Percentiles rank a stretch among this genome's conserved stretches.
phyloP scores from a whole-genome alignment of 2,113 vertebrate species.

The Onychostoma macrolepis region DNA sequence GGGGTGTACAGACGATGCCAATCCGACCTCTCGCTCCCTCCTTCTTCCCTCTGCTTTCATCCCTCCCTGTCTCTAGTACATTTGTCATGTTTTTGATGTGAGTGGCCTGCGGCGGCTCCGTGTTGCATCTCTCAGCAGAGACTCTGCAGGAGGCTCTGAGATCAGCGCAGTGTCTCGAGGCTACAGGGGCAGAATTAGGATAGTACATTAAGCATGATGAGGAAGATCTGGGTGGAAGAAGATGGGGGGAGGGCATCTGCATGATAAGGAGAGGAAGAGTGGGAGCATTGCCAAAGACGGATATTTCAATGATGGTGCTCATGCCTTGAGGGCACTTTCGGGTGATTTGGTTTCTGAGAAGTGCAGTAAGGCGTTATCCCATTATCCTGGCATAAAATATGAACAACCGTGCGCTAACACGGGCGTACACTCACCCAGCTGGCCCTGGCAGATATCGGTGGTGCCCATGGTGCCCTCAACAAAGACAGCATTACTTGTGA shows the following conservation, averaged over 20 bases:
- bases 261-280: constrained; percentile 46
- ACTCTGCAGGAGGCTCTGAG: constrained; percentile 46
- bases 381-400: constrained; percentile 48
- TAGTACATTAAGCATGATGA: constrained; percentile 50
- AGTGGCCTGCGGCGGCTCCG: constrained; percentile 47
- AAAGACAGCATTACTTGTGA: constrained; percentile 73
- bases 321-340: constrained; percentile 40
- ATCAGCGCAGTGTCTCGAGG: constrained; percentile 49
- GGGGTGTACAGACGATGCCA: constrained; percentile 46
- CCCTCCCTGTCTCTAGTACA: constrained; percentile 5
- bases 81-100: constrained; percentile 48
- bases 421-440: constrained; percentile 74
- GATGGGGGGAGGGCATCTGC: constrained; percentile 49
- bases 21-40: neutral
- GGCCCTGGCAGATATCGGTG: constrained; percentile 82
- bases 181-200: constrained; percentile 36
- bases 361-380: constrained; percentile 50
- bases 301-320: constrained; percentile 51
- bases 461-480: constrained; percentile 75
- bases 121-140: constrained; percentile 51
- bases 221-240: constrained; percentile 30
- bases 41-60: constrained; percentile 27
- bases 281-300: constrained; percentile 41
- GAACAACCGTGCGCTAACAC: constrained; percentile 33
- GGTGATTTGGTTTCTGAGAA: constrained; percentile 44